These are phyloP conservation scores for Drosophila emarginata DNA, from an alignment of 2,888 invertebrate genomes.

Conservation along the genomic window DNA sequence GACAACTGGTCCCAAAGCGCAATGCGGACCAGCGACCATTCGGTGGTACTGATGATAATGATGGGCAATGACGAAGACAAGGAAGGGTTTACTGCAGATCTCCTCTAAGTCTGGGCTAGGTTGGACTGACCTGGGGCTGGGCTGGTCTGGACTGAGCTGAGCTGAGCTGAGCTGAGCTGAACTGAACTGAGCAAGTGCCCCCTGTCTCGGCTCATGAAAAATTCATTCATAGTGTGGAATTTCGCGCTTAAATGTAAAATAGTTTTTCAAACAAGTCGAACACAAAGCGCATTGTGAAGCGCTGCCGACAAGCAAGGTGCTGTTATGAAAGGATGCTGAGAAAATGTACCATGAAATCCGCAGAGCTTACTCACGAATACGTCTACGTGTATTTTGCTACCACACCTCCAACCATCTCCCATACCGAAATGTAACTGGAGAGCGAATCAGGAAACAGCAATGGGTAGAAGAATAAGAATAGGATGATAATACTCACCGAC, in stretches of 20 bases:
- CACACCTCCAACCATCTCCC: neutral
- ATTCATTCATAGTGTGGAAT: constrained; percentile 78
- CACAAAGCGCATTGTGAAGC: constrained; percentile 74
- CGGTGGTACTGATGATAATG: constrained; percentile 61
- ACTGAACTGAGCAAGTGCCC: constrained; percentile 58
- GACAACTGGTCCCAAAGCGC: constrained; percentile 22
- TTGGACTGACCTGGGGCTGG: constrained; percentile 10
- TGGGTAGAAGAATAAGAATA: constrained; percentile 35
- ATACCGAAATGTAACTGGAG: constrained; percentile 41
- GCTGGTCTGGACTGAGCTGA: constrained; percentile 16
- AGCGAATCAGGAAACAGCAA: constrained; percentile 14
- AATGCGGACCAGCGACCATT: constrained; percentile 9
- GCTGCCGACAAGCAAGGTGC: constrained; percentile 60
- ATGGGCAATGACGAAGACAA: constrained; percentile 46
- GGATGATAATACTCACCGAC: constrained; percentile 7
- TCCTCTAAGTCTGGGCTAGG: neutral
- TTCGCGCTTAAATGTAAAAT: constrained; percentile 78
- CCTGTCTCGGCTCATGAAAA: constrained; percentile 61
- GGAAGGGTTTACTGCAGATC: constrained; percentile 2
- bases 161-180: constrained; percentile 42
- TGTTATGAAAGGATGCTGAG: constrained; percentile 73
- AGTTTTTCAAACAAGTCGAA: constrained; percentile 78
- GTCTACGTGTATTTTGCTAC: constrained; percentile 20
- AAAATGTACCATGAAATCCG: constrained; percentile 63
- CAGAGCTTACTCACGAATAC: constrained; percentile 32